Conservation (phyloP, 2,888 invertebrate species). For the Scaptomyza cyrtandrae region DNA sequence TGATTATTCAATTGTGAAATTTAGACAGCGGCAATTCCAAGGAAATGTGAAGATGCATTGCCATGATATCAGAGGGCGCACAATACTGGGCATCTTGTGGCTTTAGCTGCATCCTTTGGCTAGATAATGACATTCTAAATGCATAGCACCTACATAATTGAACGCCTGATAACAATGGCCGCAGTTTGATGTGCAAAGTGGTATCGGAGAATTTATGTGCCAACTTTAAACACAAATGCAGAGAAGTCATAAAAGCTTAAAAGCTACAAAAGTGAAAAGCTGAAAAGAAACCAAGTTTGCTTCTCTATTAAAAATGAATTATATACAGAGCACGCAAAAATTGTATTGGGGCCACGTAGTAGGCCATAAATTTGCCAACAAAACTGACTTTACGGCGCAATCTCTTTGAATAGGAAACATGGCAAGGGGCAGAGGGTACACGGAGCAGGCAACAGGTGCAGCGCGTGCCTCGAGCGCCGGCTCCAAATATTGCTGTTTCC, state of each 20-base stretch:
- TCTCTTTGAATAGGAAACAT: constrained; percentile 24
- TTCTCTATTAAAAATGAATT: constrained; percentile 78
- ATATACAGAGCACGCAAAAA: constrained; percentile 63
- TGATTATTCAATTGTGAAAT: constrained; percentile 77
- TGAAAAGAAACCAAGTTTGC: constrained; percentile 51
- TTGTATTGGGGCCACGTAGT: constrained; percentile 63
- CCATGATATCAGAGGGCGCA: constrained; percentile 53
- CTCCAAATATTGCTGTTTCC: constrained; percentile 55
- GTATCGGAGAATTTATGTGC: constrained; percentile 51
- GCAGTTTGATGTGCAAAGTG: constrained; percentile 38
- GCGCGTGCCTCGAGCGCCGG: constrained; percentile 55
- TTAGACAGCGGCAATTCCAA: constrained; percentile 62
- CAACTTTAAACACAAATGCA: constrained; percentile 3
- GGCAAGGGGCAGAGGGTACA: not conserved
- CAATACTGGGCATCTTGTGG: constrained; percentile 19
- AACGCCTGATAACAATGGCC: constrained; percentile 60
- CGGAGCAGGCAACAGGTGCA: constrained; percentile 67
- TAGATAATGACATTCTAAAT: constrained; percentile 71
- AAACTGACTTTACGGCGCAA: constrained; percentile 72
- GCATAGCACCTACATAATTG: constrained; percentile 65
- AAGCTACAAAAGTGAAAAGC: constrained; percentile 16
- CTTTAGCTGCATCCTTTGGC: constrained; percentile 34
- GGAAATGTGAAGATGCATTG: constrained; percentile 68
- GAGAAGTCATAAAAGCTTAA: not conserved
- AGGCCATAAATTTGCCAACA: constrained; percentile 74